Evolutionary conservation across 2,888 invertebrate species (phyloP).

Genomic region (Apamea anceps): DNA sequence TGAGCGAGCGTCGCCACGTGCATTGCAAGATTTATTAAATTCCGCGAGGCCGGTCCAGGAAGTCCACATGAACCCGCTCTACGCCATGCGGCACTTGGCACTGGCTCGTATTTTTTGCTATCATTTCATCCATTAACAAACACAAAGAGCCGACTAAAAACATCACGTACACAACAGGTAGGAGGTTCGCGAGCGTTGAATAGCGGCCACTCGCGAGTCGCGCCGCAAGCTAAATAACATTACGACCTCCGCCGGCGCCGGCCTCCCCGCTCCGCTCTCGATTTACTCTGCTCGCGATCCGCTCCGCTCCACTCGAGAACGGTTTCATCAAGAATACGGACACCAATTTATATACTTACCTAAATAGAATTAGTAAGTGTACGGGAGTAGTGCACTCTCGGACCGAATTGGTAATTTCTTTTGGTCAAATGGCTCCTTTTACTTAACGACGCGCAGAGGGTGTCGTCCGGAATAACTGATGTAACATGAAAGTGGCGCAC

Average conservation of each 20-base stretch:
- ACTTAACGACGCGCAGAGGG: constrained; percentile 11
- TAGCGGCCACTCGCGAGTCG: constrained; percentile 18
- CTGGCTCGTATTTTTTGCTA: constrained; percentile 13
- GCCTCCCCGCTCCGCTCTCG: background rate
- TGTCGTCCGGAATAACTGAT: constrained; percentile 38
- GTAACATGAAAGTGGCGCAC: background rate
- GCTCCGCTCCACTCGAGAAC: background rate
- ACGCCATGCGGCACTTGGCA: constrained; percentile 2
- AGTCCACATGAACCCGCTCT: background rate
- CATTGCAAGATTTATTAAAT: background rate
- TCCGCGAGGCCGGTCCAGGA: background rate
- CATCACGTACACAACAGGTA: constrained; percentile 39
- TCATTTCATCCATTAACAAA: constrained; percentile 43
- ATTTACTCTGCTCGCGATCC: too few species aligned
- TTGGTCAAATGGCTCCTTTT: constrained; percentile 48
- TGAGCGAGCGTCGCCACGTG: background rate
- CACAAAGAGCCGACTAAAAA: constrained; percentile 13
- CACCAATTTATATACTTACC: constrained; percentile 43
- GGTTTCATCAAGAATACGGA: constrained; percentile 57
- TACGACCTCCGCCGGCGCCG: constrained; percentile 14
- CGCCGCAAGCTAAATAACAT: constrained; percentile 37
- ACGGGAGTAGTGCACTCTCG: constrained; percentile 23
- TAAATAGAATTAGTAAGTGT: constrained; percentile 48
- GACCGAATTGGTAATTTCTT: constrained; percentile 42
- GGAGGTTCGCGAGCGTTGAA: constrained; percentile 21